Percentiles rank a stretch among this genome's conserved stretches.
Evolutionary conservation across 1,140 invertebrate species (phyloP).

Genomic region (Sinella curviseta): DNA sequence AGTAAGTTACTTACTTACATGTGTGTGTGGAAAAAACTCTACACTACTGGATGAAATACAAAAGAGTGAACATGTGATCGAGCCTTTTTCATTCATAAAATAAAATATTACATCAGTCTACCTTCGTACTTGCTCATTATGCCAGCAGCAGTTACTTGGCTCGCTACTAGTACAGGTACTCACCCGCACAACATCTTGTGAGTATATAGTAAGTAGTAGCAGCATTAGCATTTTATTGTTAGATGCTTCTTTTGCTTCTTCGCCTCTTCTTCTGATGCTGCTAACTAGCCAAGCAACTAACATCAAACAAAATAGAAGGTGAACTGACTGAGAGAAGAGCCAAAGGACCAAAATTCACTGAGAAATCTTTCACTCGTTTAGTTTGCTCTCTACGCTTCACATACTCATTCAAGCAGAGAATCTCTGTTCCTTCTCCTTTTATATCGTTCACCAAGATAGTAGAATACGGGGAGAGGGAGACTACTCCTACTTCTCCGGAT

Average conservation of each 20-base stretch:
- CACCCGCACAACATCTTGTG: too few relatives aligned
- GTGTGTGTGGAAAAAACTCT: not conserved
- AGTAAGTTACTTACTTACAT: too few relatives aligned
- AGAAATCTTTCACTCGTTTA: slow-evolving; percentile 16
- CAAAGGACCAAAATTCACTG: not conserved
- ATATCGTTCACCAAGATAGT: not conserved
- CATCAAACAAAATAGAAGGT: not conserved
- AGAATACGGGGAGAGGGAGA: not conserved
- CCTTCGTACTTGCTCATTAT: too few relatives aligned
- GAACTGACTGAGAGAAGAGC: not conserved
- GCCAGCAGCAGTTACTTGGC: not conserved
- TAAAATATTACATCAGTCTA: slow-evolving; percentile 39
- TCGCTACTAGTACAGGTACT: not conserved
- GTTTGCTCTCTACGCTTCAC: not conserved
- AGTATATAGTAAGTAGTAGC: too few relatives aligned
- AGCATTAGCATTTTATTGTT: not conserved
- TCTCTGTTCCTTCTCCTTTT: not conserved
- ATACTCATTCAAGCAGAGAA: slow-evolving; percentile 7
- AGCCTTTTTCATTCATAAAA: slow-evolving; percentile 45
- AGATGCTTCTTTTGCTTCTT: not conserved
- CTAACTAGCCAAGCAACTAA: not conserved
- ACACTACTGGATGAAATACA: not conserved
- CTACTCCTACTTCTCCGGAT: not conserved
- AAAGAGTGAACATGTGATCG: slow-evolving; percentile 37
- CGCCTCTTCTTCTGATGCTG: not conserved